Base-by-base conservation (phyloP, 2,113 vertebrate species). In the Phalacrocorax aristotelis region DNA sequence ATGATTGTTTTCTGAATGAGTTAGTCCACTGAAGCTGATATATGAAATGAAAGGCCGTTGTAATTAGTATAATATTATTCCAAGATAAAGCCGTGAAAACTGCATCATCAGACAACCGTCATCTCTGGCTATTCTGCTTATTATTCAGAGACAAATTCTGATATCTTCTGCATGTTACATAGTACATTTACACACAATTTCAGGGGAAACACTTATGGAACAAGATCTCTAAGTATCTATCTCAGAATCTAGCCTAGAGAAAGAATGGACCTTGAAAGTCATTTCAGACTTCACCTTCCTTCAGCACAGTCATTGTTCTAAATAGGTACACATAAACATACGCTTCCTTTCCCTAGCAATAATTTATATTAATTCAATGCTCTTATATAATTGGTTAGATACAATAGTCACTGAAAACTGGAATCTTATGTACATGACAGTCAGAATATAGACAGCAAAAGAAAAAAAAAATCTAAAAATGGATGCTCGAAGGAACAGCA, bases 211-310 rank as follows among this genome's bases (percentile, higher is more conserved):
- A 29, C 30, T 83, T 74, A 20, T 10, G 42, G 58, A 95, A 84
- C 32, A 91, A 87, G 81, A 81, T 61, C 48, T 87, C 34, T 69
- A 82, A 68, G 17, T 40, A 77, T 22, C 58, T 46, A 20, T 22
- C 87, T 94, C 61, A 21, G 81, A 85, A 85, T 74, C 25, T 80
- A 84, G 32, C 51, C 4, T 4, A 87, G 66, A 85, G 70, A 79
- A 91, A 91, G 74, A 87, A 85, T 3, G 11, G 26, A 83, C 22
- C 68, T 74, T 89, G 49, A 90, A 91, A 87, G 78, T 64, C 0
- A 91, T 86, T 94, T 94, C 84, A 95, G 75, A 93, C 66, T 72
- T 81, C 46, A 90, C 91, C 93, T 89, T 90, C 55, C 49, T 46
- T 70, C 77, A 78, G 55, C 49, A 58, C 19, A 82, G 27, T 34